Conservation (phyloP, 2,797 vertebrate species). For the Gadopsis bispinosus region DNA sequence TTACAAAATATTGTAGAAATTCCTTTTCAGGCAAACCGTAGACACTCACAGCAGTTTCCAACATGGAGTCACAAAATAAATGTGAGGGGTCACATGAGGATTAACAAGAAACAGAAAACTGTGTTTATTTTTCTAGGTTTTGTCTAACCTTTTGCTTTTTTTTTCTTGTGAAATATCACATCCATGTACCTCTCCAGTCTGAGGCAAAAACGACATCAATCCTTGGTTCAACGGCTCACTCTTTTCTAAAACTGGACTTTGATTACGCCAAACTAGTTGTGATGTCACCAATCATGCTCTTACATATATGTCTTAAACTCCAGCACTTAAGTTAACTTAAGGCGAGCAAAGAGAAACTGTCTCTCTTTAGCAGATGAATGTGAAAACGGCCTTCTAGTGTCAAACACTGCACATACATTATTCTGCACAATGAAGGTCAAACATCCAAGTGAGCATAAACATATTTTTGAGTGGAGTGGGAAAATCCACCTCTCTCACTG, state of each 20-base stretch:
- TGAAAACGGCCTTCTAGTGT: neutral
- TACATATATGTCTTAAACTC: neutral
- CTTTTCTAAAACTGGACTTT: neutral
- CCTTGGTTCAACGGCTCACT: constrained; percentile 4
- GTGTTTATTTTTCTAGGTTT: neutral
- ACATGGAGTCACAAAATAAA: constrained; percentile 9
- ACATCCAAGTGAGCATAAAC: constrained; percentile 3
- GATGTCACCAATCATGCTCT: neutral
- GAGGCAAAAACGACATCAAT: neutral
- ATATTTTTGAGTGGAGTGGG: neutral
- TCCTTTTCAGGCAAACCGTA: constrained; percentile 3
- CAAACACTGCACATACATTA: neutral
- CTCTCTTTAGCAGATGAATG: neutral
- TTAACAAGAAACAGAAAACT: constrained; percentile 21
- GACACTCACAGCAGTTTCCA: constrained; percentile 21
- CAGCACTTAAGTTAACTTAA: neutral
- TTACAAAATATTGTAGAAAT: constrained; percentile 13
- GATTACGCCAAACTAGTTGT: neutral
- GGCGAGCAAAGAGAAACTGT: neutral
- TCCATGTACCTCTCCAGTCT: neutral
- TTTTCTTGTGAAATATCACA: constrained; percentile 1
- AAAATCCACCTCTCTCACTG: neutral
- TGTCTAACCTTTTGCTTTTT: neutral
- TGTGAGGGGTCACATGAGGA: constrained; percentile 13
- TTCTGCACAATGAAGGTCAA: constrained; percentile 20